These are phyloP conservation scores for Calosoma granatense DNA, from an alignment of 1,140 invertebrate species.

Conservation along the genomic window DNA sequence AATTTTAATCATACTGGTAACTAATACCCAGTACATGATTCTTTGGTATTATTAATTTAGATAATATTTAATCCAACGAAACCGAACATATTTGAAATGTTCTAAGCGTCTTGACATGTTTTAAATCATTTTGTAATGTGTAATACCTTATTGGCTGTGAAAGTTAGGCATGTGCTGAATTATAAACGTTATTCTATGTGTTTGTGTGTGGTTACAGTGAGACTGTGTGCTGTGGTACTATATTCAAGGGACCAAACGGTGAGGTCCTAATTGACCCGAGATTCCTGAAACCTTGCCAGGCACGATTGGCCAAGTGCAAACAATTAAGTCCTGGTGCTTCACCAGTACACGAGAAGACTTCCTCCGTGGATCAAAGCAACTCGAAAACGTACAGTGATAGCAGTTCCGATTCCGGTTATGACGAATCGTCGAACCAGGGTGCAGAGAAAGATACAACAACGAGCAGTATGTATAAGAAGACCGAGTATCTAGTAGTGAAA, in stretches of 20 bases:
- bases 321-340: not conserved
- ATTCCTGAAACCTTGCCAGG: constrained; percentile 49
- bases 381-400: constrained; percentile 39
- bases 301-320: constrained; percentile 30
- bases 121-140: too few relatives aligned
- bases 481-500: constrained; percentile 10
- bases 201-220: constrained; percentile 42
- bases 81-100: too few relatives aligned
- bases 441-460: constrained; percentile 18
- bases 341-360: not conserved
- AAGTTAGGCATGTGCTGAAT: too few relatives aligned
- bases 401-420: constrained; percentile 52
- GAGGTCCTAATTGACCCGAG: constrained; percentile 54
- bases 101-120: too few relatives aligned
- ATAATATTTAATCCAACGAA: too few relatives aligned
- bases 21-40: too few relatives aligned
- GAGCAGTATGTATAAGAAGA: constrained; percentile 19
- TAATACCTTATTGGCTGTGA: too few relatives aligned
- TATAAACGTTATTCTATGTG: too few relatives aligned
- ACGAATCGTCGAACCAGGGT: constrained; percentile 48
- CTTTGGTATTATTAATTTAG: too few relatives aligned
- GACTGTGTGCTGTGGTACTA: constrained; percentile 59
- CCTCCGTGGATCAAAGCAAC: constrained; percentile 13
- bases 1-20: too few relatives aligned
- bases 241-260: constrained; percentile 55